Evolutionary conservation across 2,888 invertebrate species (phyloP), one percentile per base, ranked within the genome.

Genomic region (Melangyna quadrimaculata): DNA sequence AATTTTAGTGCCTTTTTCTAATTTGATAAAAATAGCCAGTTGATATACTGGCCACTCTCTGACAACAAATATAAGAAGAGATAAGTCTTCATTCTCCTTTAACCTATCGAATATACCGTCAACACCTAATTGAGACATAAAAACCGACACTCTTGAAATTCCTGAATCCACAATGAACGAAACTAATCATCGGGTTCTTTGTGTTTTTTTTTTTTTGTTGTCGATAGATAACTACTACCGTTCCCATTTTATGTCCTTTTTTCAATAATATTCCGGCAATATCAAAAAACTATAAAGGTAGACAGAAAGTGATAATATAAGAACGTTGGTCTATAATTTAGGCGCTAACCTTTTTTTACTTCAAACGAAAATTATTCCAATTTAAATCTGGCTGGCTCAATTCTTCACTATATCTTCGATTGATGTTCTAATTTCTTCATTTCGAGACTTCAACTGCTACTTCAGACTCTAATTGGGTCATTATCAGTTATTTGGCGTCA

Each of bases 401-500:
- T n/a, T 65, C 14, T 71, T 48, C 43, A 6, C 22, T 17, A 53
- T 51, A 53, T 51, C 45, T 12, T 22, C 70, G 14, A 37, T 24
- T n/a, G 27, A 8, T 57, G 40, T 53, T 43, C 27, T 27, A 48
- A 51, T 40, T 43, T 48, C 45, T 57, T 37, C 8, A 48, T 57
- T 57, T 37, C 17, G 27, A n/a, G n/a, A 37, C 12, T 37, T 32
- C 40, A n/a, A 59, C 61, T 19, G 43, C 78, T 73, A 73, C 82
- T 72, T 73, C 78, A 78, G 82, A 69, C 72, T 61, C 72, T 78
- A 82, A 82, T 82, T 82, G 82, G 82, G 78, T 82, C 73, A 82
- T 82, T 82, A 82, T 82, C 78, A 63, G 72, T 55, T 78, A 69
- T 73, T 82, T 82, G 82, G 82, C 82, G 78, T 82, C 78, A 69